Evolutionary conservation across 2,113 vertebrate species (phyloP).

Genomic region (Phasianus colchicus): DNA sequence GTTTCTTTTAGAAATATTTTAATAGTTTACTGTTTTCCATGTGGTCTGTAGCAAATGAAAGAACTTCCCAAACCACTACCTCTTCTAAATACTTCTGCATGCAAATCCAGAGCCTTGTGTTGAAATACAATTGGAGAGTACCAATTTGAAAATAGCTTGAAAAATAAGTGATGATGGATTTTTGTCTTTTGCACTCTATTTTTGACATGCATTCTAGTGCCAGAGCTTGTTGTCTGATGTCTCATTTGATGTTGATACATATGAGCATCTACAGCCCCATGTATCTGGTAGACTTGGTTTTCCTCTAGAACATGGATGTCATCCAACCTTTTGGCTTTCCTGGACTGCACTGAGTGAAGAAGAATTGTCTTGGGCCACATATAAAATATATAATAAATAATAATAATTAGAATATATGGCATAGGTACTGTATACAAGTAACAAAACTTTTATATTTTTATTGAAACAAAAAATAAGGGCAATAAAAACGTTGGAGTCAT

Average conservation of each 20-base stretch:
- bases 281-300: background rate
- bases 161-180: background rate
- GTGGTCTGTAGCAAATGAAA: background rate
- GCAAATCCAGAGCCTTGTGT: background rate
- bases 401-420: background rate
- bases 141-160: background rate
- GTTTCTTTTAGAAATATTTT: background rate
- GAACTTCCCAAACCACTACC: background rate
- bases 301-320: too few species aligned
- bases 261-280: background rate
- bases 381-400: too few species aligned
- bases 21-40: background rate
- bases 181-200: background rate
- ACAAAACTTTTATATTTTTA: too few species aligned
- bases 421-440: too few species aligned
- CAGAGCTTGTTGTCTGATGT: background rate
- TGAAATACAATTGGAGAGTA: background rate
- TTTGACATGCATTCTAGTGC: background rate
- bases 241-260: background rate
- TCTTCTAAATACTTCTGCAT: background rate
- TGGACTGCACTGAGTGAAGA: too few species aligned
- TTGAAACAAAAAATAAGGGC: too few species aligned
- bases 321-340: too few species aligned
- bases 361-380: too few species aligned
- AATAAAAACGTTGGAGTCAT: too few species aligned